Percentiles rank a stretch among this genome's conserved stretches.
Evolutionary conservation across 64 coral and sea anemone genomes (phyloP).

Genomic region (Trachythela sp.): DNA sequence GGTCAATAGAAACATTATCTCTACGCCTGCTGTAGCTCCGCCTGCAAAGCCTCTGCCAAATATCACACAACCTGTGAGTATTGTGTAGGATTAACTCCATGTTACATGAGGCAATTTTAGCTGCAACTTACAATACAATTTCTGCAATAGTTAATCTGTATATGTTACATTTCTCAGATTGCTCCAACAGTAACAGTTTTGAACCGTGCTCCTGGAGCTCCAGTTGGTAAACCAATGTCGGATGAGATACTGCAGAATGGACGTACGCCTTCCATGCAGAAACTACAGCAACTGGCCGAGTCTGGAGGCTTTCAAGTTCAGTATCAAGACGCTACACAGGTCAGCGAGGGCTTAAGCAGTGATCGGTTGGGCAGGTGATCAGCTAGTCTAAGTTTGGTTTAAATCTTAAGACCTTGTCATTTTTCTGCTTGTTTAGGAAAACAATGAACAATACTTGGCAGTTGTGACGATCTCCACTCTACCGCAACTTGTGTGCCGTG

Average conservation of each 20-base stretch:
- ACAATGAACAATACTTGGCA: background rate
- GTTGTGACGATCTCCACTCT: background rate
- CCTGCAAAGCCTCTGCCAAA: background rate
- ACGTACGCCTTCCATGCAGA: background rate
- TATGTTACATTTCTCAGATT: background rate
- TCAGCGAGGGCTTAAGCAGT: background rate
- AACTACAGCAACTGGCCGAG: background rate
- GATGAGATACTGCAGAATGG: background rate
- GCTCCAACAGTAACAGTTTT: slow-evolving; percentile 2
- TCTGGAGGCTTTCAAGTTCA: slow-evolving; percentile 7
- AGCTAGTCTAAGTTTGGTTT: background rate
- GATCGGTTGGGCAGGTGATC: too few species aligned
- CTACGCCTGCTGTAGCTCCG: background rate
- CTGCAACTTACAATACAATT: too few species aligned
- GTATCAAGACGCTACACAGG: slow-evolving; percentile 2
- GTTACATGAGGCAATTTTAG: too few species aligned
- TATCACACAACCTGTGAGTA: background rate
- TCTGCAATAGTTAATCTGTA: background rate
- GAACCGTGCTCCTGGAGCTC: background rate
- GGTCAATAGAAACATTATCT: background rate
- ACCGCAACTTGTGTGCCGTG: background rate
- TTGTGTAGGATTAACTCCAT: background rate
- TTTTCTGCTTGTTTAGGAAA: background rate
- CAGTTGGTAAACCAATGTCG: background rate
- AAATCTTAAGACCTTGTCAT: background rate